phyloP scores from a whole-genome alignment of 1,140 invertebrate species.

The Gonatopus flavifemur region DNA sequence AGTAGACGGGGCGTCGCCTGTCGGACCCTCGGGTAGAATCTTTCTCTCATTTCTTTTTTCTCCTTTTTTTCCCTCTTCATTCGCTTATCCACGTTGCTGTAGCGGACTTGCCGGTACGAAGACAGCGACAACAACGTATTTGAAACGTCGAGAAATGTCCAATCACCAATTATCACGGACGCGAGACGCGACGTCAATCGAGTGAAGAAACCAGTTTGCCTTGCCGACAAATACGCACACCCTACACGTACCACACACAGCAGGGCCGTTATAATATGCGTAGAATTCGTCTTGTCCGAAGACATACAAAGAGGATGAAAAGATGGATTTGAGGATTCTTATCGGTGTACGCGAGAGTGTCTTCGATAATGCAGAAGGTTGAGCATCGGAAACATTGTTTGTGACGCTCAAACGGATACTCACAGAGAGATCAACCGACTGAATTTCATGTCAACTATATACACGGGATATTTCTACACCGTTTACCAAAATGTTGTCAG shows the following conservation, averaged over 20 bases:
- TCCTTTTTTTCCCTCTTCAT: conserved; percentile 14
- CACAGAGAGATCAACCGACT: too few species aligned
- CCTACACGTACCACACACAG: neutral
- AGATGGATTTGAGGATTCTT: too few species aligned
- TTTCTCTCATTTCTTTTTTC: conserved; percentile 22
- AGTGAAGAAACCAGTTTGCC: conserved; percentile 37
- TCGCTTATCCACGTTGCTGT: too few species aligned
- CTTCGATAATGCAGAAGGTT: too few species aligned
- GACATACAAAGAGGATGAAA: conserved; percentile 2
- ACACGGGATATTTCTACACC: too few species aligned
- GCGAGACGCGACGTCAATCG: conserved; percentile 19
- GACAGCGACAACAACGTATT: too few species aligned
- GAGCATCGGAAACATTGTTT: too few species aligned
- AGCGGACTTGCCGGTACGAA: too few species aligned
- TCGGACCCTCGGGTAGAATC: conserved; percentile 26
- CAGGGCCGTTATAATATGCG: conserved; percentile 1
- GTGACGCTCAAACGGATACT: too few species aligned
- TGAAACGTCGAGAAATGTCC: conserved; percentile 13
- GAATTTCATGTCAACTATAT: too few species aligned
- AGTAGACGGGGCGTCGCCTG: conserved; percentile 43
- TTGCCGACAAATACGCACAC: conserved; percentile 20
- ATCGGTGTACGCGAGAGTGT: too few species aligned
- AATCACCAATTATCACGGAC: conserved; percentile 29
- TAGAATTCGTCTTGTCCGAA: neutral
- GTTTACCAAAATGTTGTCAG: too few species aligned